Conservation (phyloP, 2,797 vertebrate species). For the Loriculus beryllinus region DNA sequence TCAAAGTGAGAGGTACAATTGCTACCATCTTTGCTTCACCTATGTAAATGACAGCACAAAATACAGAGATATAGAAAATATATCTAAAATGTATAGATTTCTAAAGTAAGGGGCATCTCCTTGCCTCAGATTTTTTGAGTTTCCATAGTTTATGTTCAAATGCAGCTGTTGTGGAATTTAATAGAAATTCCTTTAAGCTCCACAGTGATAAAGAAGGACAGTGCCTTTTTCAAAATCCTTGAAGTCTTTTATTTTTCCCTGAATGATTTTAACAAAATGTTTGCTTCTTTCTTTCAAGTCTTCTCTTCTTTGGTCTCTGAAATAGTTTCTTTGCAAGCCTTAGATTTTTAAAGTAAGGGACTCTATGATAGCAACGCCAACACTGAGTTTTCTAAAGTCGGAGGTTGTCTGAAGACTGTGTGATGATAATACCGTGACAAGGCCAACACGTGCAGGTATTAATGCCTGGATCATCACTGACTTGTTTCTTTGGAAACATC, state of each 20-base stretch:
- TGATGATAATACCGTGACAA: neutral
- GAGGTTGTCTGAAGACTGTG: neutral
- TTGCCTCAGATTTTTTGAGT: neutral
- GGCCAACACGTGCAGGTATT: neutral
- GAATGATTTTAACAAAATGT: slow-evolving; percentile 3
- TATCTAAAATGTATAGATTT: neutral
- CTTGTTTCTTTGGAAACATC: neutral
- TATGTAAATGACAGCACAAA: neutral
- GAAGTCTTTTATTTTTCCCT: neutral
- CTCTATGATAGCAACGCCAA: neutral
- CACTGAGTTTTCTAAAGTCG: neutral
- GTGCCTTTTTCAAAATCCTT: slow-evolving; percentile 6
- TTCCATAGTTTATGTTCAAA: neutral
- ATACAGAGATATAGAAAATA: neutral
- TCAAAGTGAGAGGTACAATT: neutral
- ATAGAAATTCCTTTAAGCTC: neutral
- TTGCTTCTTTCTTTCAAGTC: slow-evolving; percentile 33
- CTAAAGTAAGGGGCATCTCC: neutral
- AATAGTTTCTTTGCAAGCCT: neutral
- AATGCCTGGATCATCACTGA: neutral
- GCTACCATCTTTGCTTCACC: neutral
- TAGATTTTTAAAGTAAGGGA: neutral
- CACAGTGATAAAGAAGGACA: neutral
- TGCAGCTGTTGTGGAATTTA: neutral
- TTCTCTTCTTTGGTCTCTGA: neutral